phyloP scores from a whole-genome alignment of 1,140 invertebrate species.

The Megalonaias nervosa region DNA sequence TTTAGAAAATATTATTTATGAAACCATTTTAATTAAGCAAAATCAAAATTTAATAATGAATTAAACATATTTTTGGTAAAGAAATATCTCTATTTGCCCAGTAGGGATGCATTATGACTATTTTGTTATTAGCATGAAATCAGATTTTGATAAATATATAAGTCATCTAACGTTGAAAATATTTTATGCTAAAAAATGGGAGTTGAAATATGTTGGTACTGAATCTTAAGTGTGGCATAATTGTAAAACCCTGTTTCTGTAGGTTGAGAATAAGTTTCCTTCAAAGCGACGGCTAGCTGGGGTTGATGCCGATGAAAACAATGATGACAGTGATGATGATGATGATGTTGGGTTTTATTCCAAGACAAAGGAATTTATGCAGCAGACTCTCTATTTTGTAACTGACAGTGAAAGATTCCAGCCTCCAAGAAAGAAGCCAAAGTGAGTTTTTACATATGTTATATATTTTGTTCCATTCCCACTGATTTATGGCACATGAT shows the following conservation, averaged over 20 bases:
- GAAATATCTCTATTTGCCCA: too few relatives aligned
- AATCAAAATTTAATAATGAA: too few relatives aligned
- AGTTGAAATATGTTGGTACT: too few relatives aligned
- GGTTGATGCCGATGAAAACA: constrained; percentile 46
- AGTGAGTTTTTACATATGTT: constrained; percentile 56
- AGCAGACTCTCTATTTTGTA: constrained; percentile 79
- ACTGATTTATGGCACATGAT: not conserved
- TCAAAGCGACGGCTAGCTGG: constrained; percentile 53
- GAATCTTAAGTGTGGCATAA: too few relatives aligned
- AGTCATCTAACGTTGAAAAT: too few relatives aligned
- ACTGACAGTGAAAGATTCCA: constrained; percentile 86
- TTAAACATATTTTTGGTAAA: too few relatives aligned
- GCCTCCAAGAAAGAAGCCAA: constrained; percentile 81
- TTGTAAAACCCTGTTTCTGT: not conserved
- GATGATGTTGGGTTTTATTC: constrained; percentile 74
- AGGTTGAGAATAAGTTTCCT: constrained; percentile 68
- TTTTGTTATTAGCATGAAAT: too few relatives aligned
- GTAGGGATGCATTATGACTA: too few relatives aligned
- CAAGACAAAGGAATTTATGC: constrained; percentile 60
- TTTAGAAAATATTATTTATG: too few relatives aligned
- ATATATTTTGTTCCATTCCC: not conserved
- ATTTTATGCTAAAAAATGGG: too few relatives aligned
- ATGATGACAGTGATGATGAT: constrained; percentile 69
- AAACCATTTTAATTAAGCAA: too few relatives aligned
- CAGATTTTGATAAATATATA: too few relatives aligned